Conservation (phyloP, 2,888 invertebrate species). For the Trichopoda pennipes region DNA sequence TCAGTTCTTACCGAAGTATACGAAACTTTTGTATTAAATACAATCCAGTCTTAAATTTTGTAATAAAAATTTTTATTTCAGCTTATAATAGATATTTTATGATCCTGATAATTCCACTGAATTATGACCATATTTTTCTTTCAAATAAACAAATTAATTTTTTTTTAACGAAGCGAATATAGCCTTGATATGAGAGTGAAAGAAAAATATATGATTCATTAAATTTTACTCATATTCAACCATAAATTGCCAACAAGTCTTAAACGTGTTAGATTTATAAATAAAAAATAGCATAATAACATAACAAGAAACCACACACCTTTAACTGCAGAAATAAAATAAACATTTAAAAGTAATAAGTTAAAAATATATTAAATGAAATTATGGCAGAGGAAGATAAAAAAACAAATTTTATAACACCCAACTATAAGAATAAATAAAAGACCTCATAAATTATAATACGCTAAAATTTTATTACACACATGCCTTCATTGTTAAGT, state of each 20-base stretch:
- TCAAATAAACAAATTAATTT: conserved; percentile 8
- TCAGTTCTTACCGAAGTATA: no score
- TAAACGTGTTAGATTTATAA: conserved; percentile 33
- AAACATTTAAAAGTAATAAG: conserved; percentile 8
- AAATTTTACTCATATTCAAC: conserved; percentile 45
- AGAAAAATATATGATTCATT: conserved; percentile 51
- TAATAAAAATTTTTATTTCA: no score
- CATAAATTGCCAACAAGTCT: conserved; percentile 46
- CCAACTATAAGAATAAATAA: conserved; percentile 52
- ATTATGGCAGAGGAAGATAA: background rate
- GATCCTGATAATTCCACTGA: conserved; percentile 17
- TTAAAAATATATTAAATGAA: background rate
- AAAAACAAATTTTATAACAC: conserved; percentile 55
- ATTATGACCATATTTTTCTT: conserved; percentile 12
- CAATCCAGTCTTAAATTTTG: no score
- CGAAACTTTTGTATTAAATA: no score
- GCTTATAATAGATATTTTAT: conserved; percentile 15
- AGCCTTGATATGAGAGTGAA: conserved; percentile 2
- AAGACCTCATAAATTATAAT: conserved; percentile 64
- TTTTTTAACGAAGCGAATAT: background rate
- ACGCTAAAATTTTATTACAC: conserved; percentile 33
- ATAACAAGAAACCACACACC: conserved; percentile 40
- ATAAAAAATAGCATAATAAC: background rate
- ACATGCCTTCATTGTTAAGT: background rate
- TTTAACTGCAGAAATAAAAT: conserved; percentile 43